A percentile compares a stretch with the other conserved stretches of the same genome.
Conservation (phyloP, 2,888 invertebrate species). For the Chrysopilus asiliformis region DNA sequence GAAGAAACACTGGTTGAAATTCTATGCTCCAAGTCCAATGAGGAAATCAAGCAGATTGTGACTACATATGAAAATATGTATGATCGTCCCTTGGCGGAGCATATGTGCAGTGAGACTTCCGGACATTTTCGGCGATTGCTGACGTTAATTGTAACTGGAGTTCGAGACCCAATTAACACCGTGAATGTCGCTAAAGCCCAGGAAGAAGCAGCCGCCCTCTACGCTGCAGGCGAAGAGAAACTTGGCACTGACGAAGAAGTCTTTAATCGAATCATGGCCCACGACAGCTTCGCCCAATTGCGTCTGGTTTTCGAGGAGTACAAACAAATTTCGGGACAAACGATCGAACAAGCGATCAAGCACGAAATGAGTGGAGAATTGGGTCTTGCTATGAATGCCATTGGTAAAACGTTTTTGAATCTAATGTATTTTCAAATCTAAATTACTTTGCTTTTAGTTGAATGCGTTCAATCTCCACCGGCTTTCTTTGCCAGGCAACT, state of each 20-base stretch:
- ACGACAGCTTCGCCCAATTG: constrained; percentile 55
- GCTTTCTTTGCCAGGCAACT: constrained; percentile 77
- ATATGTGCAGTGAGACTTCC: constrained; percentile 75
- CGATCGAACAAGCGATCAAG: constrained; percentile 65
- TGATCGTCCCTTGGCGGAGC: constrained; percentile 64
- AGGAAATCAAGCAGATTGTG: constrained; percentile 40
- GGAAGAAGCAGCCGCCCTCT: constrained; percentile 66
- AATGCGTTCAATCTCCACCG: constrained; percentile 63
- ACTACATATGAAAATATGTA: constrained; percentile 43
- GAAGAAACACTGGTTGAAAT: constrained; percentile 81
- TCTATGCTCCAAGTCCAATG: constrained; percentile 74
- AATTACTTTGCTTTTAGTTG: too few species aligned
- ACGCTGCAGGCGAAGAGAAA: constrained; percentile 54
- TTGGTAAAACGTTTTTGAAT: too few species aligned
- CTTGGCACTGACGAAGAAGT: constrained; percentile 76
- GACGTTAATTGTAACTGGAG: constrained; percentile 66
- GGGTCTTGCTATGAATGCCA: constrained; percentile 66
- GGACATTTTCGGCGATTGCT: constrained; percentile 84
- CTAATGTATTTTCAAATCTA: too few species aligned
- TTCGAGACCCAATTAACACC: constrained; percentile 56
- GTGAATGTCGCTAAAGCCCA: constrained; percentile 58
- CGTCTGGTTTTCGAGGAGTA: constrained; percentile 34
- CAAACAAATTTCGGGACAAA: constrained; percentile 58
- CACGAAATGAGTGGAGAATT: constrained; percentile 73
- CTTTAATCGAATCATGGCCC: constrained; percentile 73